phyloP scores from a whole-genome alignment of 2,888 invertebrate genomes.

The Odontomyia ornata region DNA sequence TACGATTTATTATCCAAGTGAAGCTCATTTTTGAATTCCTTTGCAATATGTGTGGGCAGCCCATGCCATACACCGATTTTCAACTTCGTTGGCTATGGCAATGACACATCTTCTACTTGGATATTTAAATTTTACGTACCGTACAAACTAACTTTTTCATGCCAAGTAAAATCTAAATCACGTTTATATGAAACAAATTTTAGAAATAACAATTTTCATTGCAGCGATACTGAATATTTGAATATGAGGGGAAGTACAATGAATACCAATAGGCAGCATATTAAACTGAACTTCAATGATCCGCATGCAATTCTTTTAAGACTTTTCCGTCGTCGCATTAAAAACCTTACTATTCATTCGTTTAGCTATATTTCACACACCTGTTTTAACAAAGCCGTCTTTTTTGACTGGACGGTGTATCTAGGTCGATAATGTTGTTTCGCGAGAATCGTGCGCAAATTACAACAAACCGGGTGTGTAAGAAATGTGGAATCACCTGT shows the following conservation, averaged over 20 bases:
- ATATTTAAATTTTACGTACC: conserved; percentile 76
- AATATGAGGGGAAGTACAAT: conserved; percentile 76
- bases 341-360: too few species aligned
- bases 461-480: too few species aligned
- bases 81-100: conserved; percentile 51
- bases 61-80: too few species aligned
- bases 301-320: conserved; percentile 62
- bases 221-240: conserved; percentile 75
- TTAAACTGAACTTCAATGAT: conserved; percentile 58
- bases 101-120: conserved; percentile 63
- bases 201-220: conserved; percentile 75
- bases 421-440: too few species aligned
- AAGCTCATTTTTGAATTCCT: conserved; percentile 63
- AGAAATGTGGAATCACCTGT: too few species aligned
- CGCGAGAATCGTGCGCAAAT: too few species aligned
- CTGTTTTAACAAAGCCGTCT: not conserved
- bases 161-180: conserved; percentile 65
- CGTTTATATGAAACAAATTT: conserved; percentile 74
- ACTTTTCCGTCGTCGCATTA: too few species aligned
- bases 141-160: conserved; percentile 65
- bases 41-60: conserved; percentile 72
- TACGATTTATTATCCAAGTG: conserved; percentile 57
- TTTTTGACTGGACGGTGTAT: too few species aligned
- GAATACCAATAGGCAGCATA: conserved; percentile 67
- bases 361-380: conserved; percentile 58